phyloP scores from a whole-genome alignment of 2,888 invertebrate genomes.

The Pinctada fucata region DNA sequence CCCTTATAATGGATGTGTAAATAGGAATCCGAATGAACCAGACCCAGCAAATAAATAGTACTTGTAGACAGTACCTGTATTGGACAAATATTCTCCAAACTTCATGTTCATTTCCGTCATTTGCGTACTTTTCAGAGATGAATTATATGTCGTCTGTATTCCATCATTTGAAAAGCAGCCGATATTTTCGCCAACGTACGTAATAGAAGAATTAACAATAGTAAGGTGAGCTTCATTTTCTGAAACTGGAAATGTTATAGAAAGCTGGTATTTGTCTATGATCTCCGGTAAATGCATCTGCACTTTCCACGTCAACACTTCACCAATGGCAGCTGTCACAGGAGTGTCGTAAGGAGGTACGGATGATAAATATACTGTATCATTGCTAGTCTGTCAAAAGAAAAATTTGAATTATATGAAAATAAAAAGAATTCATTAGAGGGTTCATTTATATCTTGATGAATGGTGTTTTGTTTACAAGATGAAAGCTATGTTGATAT shows the following conservation, averaged over 20 bases:
- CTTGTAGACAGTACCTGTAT: constrained; percentile 26
- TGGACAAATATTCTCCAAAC: constrained; percentile 28
- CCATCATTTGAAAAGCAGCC: constrained; percentile 29
- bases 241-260: constrained; percentile 15
- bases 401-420: too few species aligned
- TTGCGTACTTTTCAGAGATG: constrained; percentile 31
- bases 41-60: neutral
- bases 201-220: constrained; percentile 15
- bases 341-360: too few species aligned
- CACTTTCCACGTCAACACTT: constrained; percentile 29
- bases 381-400: too few species aligned
- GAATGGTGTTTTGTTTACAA: too few species aligned
- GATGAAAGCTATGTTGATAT: too few species aligned
- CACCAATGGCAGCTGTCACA: constrained; percentile 9
- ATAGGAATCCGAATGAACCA: too few species aligned
- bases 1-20: too few species aligned
- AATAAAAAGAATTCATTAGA: too few species aligned
- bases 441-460: too few species aligned
- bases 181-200: constrained; percentile 19
- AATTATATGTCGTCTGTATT: neutral
- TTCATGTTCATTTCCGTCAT: constrained; percentile 17
- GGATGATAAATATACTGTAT: too few species aligned
- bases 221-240: constrained; percentile 33
- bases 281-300: constrained; percentile 23
- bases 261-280: constrained; percentile 30